Conservation (phyloP, 2,797 vertebrate genomes). For the Eleutherodactylus coqui region DNA sequence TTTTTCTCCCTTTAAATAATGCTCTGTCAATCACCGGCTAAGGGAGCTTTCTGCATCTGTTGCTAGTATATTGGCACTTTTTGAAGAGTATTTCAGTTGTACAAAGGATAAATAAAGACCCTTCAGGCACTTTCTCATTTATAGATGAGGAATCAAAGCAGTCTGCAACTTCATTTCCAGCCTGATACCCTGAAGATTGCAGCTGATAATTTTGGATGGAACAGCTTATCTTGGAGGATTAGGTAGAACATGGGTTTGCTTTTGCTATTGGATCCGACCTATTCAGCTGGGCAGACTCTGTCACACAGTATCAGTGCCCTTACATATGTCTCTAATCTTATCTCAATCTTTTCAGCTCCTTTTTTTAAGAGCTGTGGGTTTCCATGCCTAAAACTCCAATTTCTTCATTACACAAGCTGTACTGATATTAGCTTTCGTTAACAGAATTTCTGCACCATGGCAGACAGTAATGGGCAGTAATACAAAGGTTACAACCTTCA, state of each 20-base stretch:
- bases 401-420: slow-evolving; percentile 78
- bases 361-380: slow-evolving; percentile 79
- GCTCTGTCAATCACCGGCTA: slow-evolving; percentile 90
- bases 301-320: slow-evolving; percentile 85
- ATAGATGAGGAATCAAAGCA: slow-evolving; percentile 85
- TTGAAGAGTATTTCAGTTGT: slow-evolving; percentile 87
- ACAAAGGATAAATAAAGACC: slow-evolving; percentile 85
- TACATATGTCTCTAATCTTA: slow-evolving; percentile 91
- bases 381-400: slow-evolving; percentile 76
- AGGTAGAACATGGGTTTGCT: slow-evolving; percentile 82
- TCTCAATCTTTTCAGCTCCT: slow-evolving; percentile 84
- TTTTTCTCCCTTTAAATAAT: slow-evolving; percentile 93
- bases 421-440: slow-evolving; percentile 76
- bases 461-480: slow-evolving; percentile 76
- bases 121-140: slow-evolving; percentile 88
- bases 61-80: slow-evolving; percentile 93
- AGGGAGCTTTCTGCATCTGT: slow-evolving; percentile 86
- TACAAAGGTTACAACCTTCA: slow-evolving; percentile 70
- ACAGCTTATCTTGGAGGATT: slow-evolving; percentile 85
- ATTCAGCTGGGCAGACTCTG: slow-evolving; percentile 83
- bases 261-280: slow-evolving; percentile 86
- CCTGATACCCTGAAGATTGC: slow-evolving; percentile 94
- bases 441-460: slow-evolving; percentile 76
- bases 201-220: slow-evolving; percentile 87
- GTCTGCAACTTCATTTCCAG: slow-evolving; percentile 95